Evolutionary conservation across 1,140 invertebrate species (phyloP).

Genomic region (Pinna nobilis): DNA sequence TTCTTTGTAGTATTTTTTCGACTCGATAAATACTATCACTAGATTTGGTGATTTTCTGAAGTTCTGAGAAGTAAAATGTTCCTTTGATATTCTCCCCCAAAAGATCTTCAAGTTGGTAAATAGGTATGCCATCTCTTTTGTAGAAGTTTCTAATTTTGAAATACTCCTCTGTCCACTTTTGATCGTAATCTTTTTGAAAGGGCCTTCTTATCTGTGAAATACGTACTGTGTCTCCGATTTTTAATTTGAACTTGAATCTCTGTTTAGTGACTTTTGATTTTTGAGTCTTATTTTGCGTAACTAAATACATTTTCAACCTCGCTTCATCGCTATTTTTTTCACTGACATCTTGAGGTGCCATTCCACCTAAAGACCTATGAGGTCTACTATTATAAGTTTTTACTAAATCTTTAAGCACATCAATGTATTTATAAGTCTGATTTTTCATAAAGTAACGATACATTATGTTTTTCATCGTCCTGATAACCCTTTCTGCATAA

Average conservation of each 20-base stretch:
- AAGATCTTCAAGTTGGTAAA: background rate
- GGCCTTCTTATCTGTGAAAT: conserved; percentile 19
- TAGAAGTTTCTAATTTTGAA: conserved; percentile 32
- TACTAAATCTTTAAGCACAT: background rate
- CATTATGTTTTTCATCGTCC: conserved; percentile 6
- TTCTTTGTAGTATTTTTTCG: background rate
- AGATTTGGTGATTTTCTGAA: background rate
- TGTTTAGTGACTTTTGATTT: background rate
- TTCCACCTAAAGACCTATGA: background rate
- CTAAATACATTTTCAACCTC: conserved; percentile 1
- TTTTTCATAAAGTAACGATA: conserved; percentile 11
- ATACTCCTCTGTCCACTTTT: conserved; percentile 35
- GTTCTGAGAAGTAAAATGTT: background rate
- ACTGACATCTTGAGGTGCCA: conserved; percentile 2
- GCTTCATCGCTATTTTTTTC: conserved; percentile 22
- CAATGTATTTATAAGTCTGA: conserved; percentile 15
- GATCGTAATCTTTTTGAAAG: conserved; percentile 28
- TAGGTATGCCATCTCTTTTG: conserved; percentile 1
- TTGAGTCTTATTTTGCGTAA: background rate
- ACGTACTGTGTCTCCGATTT: conserved; percentile 29
- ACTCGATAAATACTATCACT: background rate
- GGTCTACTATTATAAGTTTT: conserved; percentile 18
- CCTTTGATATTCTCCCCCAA: background rate
- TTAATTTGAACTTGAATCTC: conserved; percentile 20
- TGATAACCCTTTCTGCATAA: conserved; percentile 10